Conservation (phyloP, 2,888 invertebrate genomes). For the Dichetophora obliterata region DNA sequence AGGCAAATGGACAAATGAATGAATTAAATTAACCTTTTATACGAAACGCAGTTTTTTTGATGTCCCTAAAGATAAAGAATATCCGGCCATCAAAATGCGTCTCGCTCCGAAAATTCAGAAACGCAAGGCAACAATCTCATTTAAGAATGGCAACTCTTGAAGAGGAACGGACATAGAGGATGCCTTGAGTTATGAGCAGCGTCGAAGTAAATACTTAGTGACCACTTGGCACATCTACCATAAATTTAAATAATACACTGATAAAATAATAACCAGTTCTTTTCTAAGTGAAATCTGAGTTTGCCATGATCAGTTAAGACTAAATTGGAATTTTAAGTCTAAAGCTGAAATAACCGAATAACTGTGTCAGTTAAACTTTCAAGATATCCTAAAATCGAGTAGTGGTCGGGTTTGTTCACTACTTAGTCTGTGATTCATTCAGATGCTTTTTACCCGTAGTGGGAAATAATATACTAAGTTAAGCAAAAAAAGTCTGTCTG, state of each 20-base stretch:
- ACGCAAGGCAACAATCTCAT: too few relatives aligned
- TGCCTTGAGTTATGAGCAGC: neutral
- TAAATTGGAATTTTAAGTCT: neutral
- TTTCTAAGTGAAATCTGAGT: too few relatives aligned
- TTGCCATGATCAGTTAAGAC: neutral
- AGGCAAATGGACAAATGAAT: neutral
- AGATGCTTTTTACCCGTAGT: too few relatives aligned
- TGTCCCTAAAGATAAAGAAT: slow-evolving; percentile 63
- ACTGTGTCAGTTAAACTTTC: too few relatives aligned
- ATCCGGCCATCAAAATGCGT: slow-evolving; percentile 57
- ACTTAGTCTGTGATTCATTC: too few relatives aligned
- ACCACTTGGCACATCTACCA: neutral
- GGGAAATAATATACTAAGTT: too few relatives aligned
- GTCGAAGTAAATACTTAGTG: neutral
- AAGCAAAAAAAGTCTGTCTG: too few relatives aligned
- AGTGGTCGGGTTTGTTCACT: too few relatives aligned
- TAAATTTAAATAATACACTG: neutral
- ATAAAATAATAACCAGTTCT: neutral
- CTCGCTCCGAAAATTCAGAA: neutral
- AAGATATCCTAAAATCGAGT: too few relatives aligned
- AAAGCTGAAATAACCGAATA: too few relatives aligned
- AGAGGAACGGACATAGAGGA: neutral
- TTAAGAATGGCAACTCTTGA: neutral
- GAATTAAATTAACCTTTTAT: slow-evolving; percentile 54
- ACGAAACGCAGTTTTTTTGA: slow-evolving; percentile 58